A percentile compares a stretch with the other conserved stretches of the same genome.
Conservation (phyloP, 53 echinoderm and acorn worm genomes). For the Luidia sarsii region DNA sequence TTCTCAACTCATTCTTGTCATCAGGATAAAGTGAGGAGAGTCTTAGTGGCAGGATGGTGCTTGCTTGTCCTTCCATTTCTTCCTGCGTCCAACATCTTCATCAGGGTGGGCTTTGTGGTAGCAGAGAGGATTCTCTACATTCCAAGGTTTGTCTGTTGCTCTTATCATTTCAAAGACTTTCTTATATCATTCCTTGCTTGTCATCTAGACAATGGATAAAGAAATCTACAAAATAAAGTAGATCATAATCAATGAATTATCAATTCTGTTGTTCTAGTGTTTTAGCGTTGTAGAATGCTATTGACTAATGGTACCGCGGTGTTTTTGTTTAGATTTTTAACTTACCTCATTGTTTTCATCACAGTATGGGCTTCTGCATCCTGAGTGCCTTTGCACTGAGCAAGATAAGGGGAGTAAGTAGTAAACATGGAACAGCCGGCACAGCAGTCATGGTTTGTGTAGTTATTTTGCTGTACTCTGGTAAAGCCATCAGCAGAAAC, state of each 20-base stretch:
- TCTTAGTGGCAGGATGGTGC: constrained; percentile 59
- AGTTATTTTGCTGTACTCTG: constrained; percentile 29
- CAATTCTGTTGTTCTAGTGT: too few species aligned
- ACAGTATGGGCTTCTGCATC: constrained; percentile 89
- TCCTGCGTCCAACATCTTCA: constrained; percentile 86
- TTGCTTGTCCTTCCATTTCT: constrained; percentile 89
- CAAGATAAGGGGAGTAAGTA: constrained; percentile 41
- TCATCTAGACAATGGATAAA: too few species aligned
- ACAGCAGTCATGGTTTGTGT: constrained; percentile 1
- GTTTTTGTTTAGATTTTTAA: too few species aligned
- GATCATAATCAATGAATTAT: too few species aligned
- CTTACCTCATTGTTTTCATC: not conserved
- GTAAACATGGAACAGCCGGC: constrained; percentile 23
- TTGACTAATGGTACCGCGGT: too few species aligned
- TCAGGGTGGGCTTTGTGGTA: constrained; percentile 94
- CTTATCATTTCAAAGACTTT: constrained; percentile 68
- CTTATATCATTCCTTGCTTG: too few species aligned
- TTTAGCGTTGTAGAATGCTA: too few species aligned
- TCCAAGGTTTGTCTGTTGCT: constrained; percentile 70
- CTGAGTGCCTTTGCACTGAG: constrained; percentile 62
- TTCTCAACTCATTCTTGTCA: too few species aligned
- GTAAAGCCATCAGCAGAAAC: constrained; percentile 76
- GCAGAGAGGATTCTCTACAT: constrained; percentile 97
- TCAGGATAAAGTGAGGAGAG: constrained; percentile 9
- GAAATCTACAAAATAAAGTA: too few species aligned